phyloP scores from a whole-genome alignment of 2,113 vertebrate genomes.

The Clarias magur region DNA sequence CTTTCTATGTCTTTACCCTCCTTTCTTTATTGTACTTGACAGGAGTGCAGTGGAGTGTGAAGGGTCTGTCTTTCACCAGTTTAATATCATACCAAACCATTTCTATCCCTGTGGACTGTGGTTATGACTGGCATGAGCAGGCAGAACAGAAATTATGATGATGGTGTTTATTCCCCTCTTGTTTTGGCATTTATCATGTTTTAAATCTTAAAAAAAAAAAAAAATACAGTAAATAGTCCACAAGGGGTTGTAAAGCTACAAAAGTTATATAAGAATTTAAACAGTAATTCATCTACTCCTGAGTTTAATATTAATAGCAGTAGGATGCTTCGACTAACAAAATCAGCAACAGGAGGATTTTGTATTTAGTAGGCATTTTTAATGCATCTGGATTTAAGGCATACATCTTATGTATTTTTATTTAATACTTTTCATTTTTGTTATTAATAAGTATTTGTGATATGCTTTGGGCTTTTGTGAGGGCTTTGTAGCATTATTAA shows the following conservation, averaged over 20 bases:
- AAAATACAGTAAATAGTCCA: background rate
- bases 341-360: background rate
- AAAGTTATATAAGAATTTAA: background rate
- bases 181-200: background rate
- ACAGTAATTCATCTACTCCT: background rate
- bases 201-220: background rate
- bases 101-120: slow-evolving; percentile 9
- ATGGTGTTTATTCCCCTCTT: background rate
- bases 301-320: background rate
- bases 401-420: background rate
- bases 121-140: slow-evolving; percentile 5
- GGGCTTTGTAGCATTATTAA: slow-evolving; percentile 34
- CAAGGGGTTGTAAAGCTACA: background rate
- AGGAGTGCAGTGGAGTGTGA: slow-evolving; percentile 42
- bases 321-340: background rate
- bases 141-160: slow-evolving; percentile 12
- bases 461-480: slow-evolving; percentile 44
- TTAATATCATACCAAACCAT: slow-evolving; percentile 28
- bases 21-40: slow-evolving; percentile 44
- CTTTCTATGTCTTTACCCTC: slow-evolving; percentile 17
- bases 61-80: slow-evolving; percentile 34
- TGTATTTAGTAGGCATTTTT: background rate
- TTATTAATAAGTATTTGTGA: background rate
- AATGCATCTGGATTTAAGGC: background rate
- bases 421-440: background rate